These are phyloP conservation scores for Aphis craccivora DNA, from an alignment of 1,140 invertebrate species.

Conservation along the genomic window DNA sequence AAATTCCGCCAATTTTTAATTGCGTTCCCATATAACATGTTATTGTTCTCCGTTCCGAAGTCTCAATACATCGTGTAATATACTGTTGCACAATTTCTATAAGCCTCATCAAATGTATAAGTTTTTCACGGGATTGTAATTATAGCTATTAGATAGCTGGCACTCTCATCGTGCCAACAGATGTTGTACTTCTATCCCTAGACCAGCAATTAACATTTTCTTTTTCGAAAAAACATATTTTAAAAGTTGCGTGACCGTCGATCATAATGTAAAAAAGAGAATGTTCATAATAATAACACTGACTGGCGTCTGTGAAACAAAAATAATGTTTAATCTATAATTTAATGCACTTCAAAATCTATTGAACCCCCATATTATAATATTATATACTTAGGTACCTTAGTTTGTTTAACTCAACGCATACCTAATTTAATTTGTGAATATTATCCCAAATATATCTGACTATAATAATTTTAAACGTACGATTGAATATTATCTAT, in stretches of 20 bases:
- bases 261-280: conserved; percentile 41
- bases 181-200: conserved; percentile 6
- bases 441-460: background rate
- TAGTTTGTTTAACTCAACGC: background rate
- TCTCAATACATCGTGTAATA: conserved; percentile 18
- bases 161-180: background rate
- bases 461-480: background rate
- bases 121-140: conserved; percentile 42
- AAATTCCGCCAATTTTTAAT: conserved; percentile 27
- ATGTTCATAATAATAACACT: conserved; percentile 7
- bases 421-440: background rate
- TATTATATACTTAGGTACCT: background rate
- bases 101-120: conserved; percentile 7
- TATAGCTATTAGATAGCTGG: conserved; percentile 37
- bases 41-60: conserved; percentile 21
- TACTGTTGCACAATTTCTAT: conserved; percentile 29
- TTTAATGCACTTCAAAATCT: conserved; percentile 15
- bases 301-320: background rate
- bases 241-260: conserved; percentile 23
- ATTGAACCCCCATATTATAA: background rate
- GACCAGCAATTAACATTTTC: conserved; percentile 43
- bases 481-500: background rate
- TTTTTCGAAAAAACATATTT: conserved; percentile 22
- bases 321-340: conserved; percentile 26
- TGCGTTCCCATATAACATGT: conserved; percentile 42